Percentiles rank a stretch among this genome's conserved stretches.
Evolutionary conservation across 1,140 invertebrate species (phyloP).

Genomic region (Leptoteleia sp.): DNA sequence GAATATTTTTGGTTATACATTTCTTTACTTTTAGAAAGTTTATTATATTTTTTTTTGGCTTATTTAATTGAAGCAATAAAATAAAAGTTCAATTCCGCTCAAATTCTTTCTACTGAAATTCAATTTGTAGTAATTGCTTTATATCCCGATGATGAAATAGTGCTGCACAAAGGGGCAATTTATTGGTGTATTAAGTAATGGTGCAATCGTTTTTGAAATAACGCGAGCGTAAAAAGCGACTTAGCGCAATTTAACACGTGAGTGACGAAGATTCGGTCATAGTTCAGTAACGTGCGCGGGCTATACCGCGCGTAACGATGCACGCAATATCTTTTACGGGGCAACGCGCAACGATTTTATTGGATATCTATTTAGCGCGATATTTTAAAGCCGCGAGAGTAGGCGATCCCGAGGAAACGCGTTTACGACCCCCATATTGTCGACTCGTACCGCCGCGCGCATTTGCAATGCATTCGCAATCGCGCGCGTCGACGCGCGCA

Average conservation of each 20-base stretch:
- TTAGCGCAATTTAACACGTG: constrained; percentile 37
- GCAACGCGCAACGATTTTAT: constrained; percentile 34
- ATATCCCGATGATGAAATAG: background rate
- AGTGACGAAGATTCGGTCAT: constrained; percentile 59
- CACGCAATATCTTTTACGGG: constrained; percentile 50
- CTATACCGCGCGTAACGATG: constrained; percentile 45
- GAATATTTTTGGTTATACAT: too few species aligned
- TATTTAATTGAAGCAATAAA: too few species aligned
- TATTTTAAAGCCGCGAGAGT: constrained; percentile 29
- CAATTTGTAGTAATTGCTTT: constrained; percentile 32
- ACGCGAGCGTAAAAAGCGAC: constrained; percentile 16
- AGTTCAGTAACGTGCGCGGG: constrained; percentile 51
- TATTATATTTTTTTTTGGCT: too few species aligned
- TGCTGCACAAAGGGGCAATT: constrained; percentile 21
- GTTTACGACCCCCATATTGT: constrained; percentile 40
- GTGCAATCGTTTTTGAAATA: constrained; percentile 48
- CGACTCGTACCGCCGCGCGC: constrained; percentile 7
- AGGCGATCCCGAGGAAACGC: constrained; percentile 36
- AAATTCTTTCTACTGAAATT: constrained; percentile 3
- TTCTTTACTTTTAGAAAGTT: too few species aligned
- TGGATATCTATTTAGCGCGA: constrained; percentile 57
- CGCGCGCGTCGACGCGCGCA: too few species aligned
- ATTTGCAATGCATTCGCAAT: constrained; percentile 27
- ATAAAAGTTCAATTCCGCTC: too few species aligned
- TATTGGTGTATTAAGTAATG: constrained; percentile 42